Evolutionary conservation across 2,888 invertebrate species (phyloP).

Genomic region (Criorhina ranunculi): DNA sequence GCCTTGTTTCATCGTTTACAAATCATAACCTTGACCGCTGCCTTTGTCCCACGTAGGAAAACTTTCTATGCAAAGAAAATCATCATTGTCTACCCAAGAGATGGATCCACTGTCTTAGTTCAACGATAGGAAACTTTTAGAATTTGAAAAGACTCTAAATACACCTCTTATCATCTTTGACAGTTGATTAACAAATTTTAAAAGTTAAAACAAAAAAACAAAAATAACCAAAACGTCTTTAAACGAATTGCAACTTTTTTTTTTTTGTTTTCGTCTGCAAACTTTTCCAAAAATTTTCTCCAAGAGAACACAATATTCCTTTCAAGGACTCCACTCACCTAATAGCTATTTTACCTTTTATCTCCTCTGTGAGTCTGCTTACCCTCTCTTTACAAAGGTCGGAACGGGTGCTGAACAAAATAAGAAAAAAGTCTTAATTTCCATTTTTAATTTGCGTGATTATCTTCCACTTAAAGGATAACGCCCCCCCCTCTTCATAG

Average conservation of each 20-base stretch:
- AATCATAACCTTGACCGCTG: background rate
- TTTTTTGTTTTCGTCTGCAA: conserved; percentile 63
- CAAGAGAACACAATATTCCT: conserved; percentile 52
- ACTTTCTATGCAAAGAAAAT: conserved; percentile 19
- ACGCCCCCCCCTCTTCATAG: conserved; percentile 1
- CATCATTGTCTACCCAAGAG: conserved; percentile 7
- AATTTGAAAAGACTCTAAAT: conserved; percentile 38
- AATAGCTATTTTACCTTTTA: conserved; percentile 50
- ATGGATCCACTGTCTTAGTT: conserved; percentile 4
- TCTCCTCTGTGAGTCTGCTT: conserved; percentile 9
- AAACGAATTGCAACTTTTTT: conserved; percentile 49
- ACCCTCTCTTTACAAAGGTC: background rate
- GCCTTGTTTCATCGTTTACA: background rate
- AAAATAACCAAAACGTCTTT: background rate
- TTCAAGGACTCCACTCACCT: conserved; percentile 32
- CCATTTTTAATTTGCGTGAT: conserved; percentile 81
- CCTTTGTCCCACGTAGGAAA: background rate
- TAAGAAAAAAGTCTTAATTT: conserved; percentile 60
- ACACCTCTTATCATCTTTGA: conserved; percentile 67
- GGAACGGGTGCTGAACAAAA: background rate
- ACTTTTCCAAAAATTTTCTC: conserved; percentile 32
- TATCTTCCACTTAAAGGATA: conserved; percentile 81
- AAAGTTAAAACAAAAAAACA: conserved; percentile 47
- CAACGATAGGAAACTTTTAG: background rate
- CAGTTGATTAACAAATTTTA: conserved; percentile 70